Percentiles rank a stretch among this genome's conserved stretches.
Evolutionary conservation across 2,797 vertebrate species (phyloP).

Genomic region (Hoplostethus mediterraneus): DNA sequence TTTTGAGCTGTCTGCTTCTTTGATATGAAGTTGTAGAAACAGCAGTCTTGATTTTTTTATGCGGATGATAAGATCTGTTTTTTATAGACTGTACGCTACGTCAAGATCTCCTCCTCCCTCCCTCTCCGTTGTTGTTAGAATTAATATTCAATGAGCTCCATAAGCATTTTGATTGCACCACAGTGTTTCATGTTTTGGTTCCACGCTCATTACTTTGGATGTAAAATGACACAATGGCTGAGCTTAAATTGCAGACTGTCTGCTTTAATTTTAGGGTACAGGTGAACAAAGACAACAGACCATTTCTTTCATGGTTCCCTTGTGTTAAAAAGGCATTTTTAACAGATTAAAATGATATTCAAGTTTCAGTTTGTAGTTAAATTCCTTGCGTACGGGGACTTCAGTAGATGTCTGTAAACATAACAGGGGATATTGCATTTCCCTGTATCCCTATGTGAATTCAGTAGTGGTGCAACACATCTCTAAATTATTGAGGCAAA

Average conservation of each 20-base stretch:
- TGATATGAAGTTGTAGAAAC: constrained; percentile 46
- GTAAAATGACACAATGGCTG: constrained; percentile 51
- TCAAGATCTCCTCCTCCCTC: constrained; percentile 44
- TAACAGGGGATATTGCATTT: neutral
- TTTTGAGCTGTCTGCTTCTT: constrained; percentile 36
- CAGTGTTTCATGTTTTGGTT: constrained; percentile 58
- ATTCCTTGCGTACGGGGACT: neutral
- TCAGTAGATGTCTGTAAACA: neutral
- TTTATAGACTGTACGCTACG: constrained; percentile 12
- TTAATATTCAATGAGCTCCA: constrained; percentile 46
- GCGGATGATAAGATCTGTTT: constrained; percentile 33
- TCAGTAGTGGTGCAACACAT: neutral
- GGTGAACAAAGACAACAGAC: constrained; percentile 14
- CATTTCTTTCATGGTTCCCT: constrained; percentile 27
- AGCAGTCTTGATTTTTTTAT: constrained; percentile 44
- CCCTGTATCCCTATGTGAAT: constrained; percentile 6
- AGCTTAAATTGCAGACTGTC: constrained; percentile 46
- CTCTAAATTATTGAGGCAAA: constrained; percentile 30
- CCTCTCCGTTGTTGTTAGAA: constrained; percentile 18
- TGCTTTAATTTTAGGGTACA: constrained; percentile 52
- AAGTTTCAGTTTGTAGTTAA: constrained; percentile 27
- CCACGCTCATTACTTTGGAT: constrained; percentile 55
- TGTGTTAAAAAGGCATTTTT: constrained; percentile 14
- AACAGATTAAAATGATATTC: constrained; percentile 35
- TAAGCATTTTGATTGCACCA: constrained; percentile 27